Evolutionary conservation across 2,888 invertebrate species (phyloP), one percentile per base, ranked within the genome.

Genomic region (Camptogramma bilineatum): DNA sequence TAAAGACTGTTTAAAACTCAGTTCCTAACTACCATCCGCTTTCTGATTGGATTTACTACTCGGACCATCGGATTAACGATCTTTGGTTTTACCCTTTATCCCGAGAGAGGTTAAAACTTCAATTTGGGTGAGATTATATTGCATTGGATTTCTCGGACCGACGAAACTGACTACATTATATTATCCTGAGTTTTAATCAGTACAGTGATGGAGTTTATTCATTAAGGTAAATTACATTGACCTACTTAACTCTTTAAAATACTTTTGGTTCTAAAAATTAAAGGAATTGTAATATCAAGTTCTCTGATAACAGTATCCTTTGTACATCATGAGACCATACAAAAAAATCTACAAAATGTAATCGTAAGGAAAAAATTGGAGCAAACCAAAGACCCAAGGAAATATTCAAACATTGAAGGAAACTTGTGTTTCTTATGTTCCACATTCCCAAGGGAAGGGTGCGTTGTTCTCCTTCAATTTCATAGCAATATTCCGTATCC

Each of bases 401-500:
- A 74, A 67, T 66, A 71, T 71, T 74, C 73, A 72, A 76, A 75
- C 68, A 72, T 75, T 64, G 70, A 60, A 62, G 52, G 69, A 63
- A 64, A 69, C 69, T 65, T 64, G 69, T 72, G 66, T 67, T 69
- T 71, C 61, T 72, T 73, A 75, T 72, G 72, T 70, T 67, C 59
- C 67, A 53, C 56, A 72, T 70, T 68, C 80, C 75, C 68, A 58
- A 47, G 71, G 73, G 79, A 52, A 73, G 68, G 64, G 68, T 73
- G 73, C 73, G 69, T 68, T 69, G 65, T 62, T 62, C 70, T 74
- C 80, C 81, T 83, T 84, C 85, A 86, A 87, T 88, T 86, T 81
- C 82, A 80, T 82, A 78, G 77, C 84, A 83, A 84, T 86, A 84
- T 87, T 83, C 84, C 81, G 73, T 75, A 69, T 72, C 42, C 50